Evolutionary conservation across 2,113 vertebrate genomes (phyloP), one percentile per base, ranked within the genome.

Genomic region (Sapajus apella): DNA sequence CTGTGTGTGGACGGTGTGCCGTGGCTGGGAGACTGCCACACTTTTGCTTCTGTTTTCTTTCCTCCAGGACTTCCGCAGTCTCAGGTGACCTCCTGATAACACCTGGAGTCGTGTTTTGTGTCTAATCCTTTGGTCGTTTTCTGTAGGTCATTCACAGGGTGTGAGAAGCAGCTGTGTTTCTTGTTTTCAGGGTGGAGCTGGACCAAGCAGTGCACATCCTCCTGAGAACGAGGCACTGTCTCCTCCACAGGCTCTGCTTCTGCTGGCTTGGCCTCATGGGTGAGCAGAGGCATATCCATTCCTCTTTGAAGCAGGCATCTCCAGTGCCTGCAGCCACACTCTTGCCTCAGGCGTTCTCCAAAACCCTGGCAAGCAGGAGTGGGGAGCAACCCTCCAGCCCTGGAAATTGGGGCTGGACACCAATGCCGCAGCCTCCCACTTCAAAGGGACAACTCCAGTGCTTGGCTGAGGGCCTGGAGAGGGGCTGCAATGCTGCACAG

Each of bases 1-100:
- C 2, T 3, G 7, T 6, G 16, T 0, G 27, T 4, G 27, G 0
- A 10, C 0, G 2, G 20, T 0, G 0, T 11, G 10, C 0, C 1
- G 1, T 0, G 20, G 14, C 3, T 27, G 6, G 13, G 16, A 7
- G 6, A 0, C 27, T 3, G 3, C 1, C 14, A 0, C 0, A 1
- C 40, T 27, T 52, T n/a, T n/a, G 9, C 2, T 45, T 50, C 5
- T 11, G n/a, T 55, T 43, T n/a, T n/a, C 86, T n/a, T 35, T n/a
- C 66, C 16, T n/a, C 35, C 30, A 3, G 35, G 66, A 3, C 2
- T 52, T 61, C 77, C 1, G 55, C 14, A 7, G 14, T 17, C 25
- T 6, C 5, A 11, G 55, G 43, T 10, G 43, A 21, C 45, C 14
- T 83, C 21, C 68, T 17, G n/a, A 21, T 45, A 17, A 45, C 0